Base-by-base conservation (phyloP, 2,113 vertebrate genomes). In the Ploceus nigricollis region DNA sequence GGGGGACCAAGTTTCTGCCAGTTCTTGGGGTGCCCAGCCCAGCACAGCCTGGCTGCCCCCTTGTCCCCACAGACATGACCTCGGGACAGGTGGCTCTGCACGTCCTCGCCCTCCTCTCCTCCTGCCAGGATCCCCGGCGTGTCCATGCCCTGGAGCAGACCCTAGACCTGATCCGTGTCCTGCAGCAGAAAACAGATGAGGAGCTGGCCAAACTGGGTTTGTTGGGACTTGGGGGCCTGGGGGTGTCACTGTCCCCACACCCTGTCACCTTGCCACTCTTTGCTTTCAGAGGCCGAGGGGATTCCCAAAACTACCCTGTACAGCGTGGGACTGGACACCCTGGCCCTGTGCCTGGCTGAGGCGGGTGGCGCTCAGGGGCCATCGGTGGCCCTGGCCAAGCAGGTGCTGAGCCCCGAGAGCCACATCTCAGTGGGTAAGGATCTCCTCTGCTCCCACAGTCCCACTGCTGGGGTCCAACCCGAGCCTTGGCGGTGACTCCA, bases 71-170 rank as follows among this genome's bases (percentile, higher is more conserved):
- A 98, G 98, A 69, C 47, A 95, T 98, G 77, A 92, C 94, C 8
- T 77, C 47, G 0, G 98, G 98, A 3, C 66, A 98, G 40, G 96
- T 97, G 3, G 98, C 97, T 20, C 95, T 98, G 57, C 66, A 73
- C 4, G 47, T 96, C 23, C 97, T 98, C 4, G 97, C 98, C 57
- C 96, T 98, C 44, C 93, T 72, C 33, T 98, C 98, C 48, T 98
- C 98, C 88, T 98, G 98, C 77, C 50, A 58, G 54, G 44, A 98
- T 21, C 80, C 97, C 7, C 69, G 6, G 33, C 12, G 9, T 0
- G 19, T 97, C 35, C 28, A 58, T 0, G 54, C 37, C 13, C 76
- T 93, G 16, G 95, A 73, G 11, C 91, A 48, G 2, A 76, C 20
- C 18, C 1, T 94, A 1, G 4, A 97, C 58, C 47, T 97, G 63